Base-by-base conservation (phyloP, 1,140 invertebrate genomes). In the Meloidogyne floridensis region DNA sequence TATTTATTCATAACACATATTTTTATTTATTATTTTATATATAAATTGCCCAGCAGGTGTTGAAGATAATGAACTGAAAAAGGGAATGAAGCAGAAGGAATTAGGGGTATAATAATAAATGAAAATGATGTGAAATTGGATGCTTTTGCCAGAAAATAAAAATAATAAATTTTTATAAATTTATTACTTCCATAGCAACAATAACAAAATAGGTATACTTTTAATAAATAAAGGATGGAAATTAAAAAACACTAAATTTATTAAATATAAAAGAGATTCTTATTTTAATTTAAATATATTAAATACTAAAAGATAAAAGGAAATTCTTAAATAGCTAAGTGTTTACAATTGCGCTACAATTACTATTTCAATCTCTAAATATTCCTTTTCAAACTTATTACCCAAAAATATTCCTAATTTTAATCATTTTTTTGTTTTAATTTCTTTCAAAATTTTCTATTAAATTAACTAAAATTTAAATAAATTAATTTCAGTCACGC, bases 41-140 rank as follows among this genome's bases (percentile, higher is more conserved):
- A 65, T n/a, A 6, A 65, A 65, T 65, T 65, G 59, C 59, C 15
- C 59, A 73, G 72, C 51, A 53, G 51, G 51, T 73, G 72, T 73
- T 73, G n/a, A 42, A 18, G 72, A 53, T 43, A 53, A 73, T 47
- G 32, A 72, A 32, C 32, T 43, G 72, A 72, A n/a, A 72, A 47
- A 47, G 47, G 47, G 47, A 73, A 42, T n/a, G 13, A 73, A 73
- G 59, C 10, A 65, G 59, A 65, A 65, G n/a, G n/a, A 65, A n/a
- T 65, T n/a, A 32, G 1, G 32, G 1, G 32, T 32, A 32, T 1
- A 32, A 32, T 32, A 32, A 32, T 32, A 32, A 65, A 65, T n/a
- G 5, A 65, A 65, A 65, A 13, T 65, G n/a, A n/a, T 65, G n/a
- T 65, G 59, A 65, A 65, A n/a, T 65, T 11, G 59, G 11, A 59